These are phyloP conservation scores for Steatocranus sp. DNA, from an alignment of 2,797 vertebrate genomes.

Conservation along the genomic window DNA sequence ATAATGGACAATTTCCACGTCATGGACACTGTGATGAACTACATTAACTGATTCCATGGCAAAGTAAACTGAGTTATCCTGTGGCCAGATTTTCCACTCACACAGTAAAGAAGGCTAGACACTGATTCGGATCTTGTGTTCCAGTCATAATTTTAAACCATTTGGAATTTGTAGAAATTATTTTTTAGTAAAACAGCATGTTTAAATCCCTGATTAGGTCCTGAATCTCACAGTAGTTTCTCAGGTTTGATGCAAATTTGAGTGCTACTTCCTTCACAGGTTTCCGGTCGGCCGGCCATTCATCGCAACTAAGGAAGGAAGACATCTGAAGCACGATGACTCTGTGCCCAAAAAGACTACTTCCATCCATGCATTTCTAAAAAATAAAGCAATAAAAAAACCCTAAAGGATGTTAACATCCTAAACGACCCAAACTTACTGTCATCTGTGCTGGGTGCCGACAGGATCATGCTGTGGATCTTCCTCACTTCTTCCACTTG, in stretches of 20 bases:
- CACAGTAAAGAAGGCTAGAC: not conserved
- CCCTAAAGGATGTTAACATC: not conserved
- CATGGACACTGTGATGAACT: not conserved
- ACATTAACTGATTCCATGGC: not conserved
- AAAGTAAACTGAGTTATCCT: not conserved
- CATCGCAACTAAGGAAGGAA: conserved; percentile 35
- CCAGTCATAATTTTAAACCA: not conserved
- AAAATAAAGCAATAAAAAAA: not conserved
- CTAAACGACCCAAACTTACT: conserved; percentile 72
- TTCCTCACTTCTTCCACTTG: conserved; percentile 91
- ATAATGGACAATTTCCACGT: not conserved
- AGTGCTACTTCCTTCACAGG: conserved; percentile 14
- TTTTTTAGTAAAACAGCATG: not conserved
- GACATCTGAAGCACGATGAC: not conserved
- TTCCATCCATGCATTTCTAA: not conserved
- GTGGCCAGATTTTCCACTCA: not conserved
- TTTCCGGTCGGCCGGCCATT: conserved; percentile 10
- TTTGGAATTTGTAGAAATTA: not conserved
- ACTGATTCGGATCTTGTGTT: not conserved
- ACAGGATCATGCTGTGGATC: conserved; percentile 91
- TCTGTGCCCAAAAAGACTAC: not conserved
- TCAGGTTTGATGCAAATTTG: not conserved
- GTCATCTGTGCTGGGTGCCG: conserved; percentile 89
- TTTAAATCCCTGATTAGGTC: not conserved
- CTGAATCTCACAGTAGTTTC: not conserved